A percentile compares a stretch with the other conserved stretches of the same genome.
Evolutionary conservation across 2,888 invertebrate species (phyloP).

Genomic region (Eupithecia insigniata): DNA sequence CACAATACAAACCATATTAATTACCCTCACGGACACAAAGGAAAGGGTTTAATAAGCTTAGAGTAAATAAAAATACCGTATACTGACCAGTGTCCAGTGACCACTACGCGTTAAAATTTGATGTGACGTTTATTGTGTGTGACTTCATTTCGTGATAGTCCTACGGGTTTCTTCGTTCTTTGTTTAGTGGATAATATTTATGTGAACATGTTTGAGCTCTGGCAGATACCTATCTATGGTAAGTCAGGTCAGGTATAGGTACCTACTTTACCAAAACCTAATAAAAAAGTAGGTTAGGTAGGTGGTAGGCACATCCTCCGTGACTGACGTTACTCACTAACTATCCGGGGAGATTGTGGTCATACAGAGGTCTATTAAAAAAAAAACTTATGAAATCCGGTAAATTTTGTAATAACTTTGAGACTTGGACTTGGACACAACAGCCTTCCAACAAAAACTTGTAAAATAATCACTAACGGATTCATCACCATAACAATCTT

Average conservation of each 20-base stretch:
- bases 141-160: slow-evolving; percentile 36
- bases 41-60: slow-evolving; percentile 82
- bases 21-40: slow-evolving; percentile 75
- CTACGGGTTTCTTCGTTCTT: not conserved
- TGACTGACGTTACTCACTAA: too few relatives aligned
- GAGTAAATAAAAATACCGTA: slow-evolving; percentile 77
- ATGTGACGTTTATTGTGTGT: slow-evolving; percentile 69
- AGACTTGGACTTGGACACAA: not conserved
- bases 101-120: slow-evolving; percentile 59
- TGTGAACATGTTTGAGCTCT: not conserved
- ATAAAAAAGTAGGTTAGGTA: not conserved
- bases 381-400: not conserved
- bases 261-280: not conserved
- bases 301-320: too few relatives aligned
- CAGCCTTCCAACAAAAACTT: not conserved
- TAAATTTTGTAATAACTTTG: not conserved
- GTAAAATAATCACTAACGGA: not conserved
- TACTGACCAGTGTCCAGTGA: slow-evolving; percentile 72
- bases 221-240: too few relatives aligned
- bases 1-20: slow-evolving; percentile 80
- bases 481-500: not conserved
- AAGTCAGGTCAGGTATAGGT: too few relatives aligned
- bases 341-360: not conserved
- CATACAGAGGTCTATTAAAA: not conserved
- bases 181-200: not conserved